Evolutionary conservation across 1,140 invertebrate genomes (phyloP).

Genomic region (Condylostylus longicornis): DNA sequence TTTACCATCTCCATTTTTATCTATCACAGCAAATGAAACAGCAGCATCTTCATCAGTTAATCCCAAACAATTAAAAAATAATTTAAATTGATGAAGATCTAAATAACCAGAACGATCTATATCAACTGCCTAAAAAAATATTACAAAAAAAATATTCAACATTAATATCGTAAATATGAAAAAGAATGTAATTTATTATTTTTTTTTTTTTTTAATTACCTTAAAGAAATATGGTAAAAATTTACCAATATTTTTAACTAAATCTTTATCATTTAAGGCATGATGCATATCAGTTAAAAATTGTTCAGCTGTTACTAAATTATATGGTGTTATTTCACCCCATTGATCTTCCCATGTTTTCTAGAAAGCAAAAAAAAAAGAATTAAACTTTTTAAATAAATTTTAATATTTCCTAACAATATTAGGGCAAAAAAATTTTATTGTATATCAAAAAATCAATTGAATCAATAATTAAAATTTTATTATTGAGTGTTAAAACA

Average conservation of each 20-base stretch:
- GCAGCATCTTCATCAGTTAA: slow-evolving; percentile 55
- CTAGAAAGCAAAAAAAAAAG: slow-evolving; percentile 31
- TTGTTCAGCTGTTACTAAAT: slow-evolving; percentile 61
- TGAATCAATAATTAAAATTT: not conserved
- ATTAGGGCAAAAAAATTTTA: no score
- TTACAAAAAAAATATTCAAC: not conserved
- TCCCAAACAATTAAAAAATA: slow-evolving; percentile 66
- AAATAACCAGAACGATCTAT: slow-evolving; percentile 62
- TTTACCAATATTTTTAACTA: slow-evolving; percentile 53
- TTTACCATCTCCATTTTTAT: slow-evolving; percentile 59
- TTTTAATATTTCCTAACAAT: no score
- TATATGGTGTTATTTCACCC: slow-evolving; percentile 66
- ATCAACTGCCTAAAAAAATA: slow-evolving; percentile 51
- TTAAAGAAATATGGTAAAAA: slow-evolving; percentile 68
- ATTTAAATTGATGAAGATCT: slow-evolving; percentile 62
- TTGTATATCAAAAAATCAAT: no score
- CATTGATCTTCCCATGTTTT: slow-evolving; percentile 66
- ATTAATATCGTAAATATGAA: no score
- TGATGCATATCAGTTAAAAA: slow-evolving; percentile 67
- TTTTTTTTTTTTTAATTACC: slow-evolving; percentile 32
- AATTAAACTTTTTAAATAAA: slow-evolving; percentile 1
- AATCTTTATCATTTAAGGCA: slow-evolving; percentile 54
- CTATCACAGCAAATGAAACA: slow-evolving; percentile 58
- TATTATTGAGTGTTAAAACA: not conserved
- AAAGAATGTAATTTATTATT: not conserved